Evolutionary conservation across 1,140 invertebrate genomes (phyloP), one percentile per base, ranked within the genome.

Genomic region (Ooceraea biroi): DNA sequence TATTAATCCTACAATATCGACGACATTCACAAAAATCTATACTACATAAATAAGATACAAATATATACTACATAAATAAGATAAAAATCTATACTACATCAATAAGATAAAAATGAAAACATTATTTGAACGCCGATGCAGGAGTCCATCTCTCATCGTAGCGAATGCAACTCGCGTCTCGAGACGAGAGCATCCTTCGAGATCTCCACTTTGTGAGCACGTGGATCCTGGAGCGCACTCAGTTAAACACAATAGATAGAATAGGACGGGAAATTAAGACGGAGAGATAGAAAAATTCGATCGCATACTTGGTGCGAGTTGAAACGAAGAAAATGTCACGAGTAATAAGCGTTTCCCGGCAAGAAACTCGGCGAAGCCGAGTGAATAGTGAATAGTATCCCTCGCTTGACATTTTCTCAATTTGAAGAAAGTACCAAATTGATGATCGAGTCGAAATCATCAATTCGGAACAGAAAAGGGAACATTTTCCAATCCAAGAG

Each of bases 91-190:
- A 66, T n/a, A 57, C 5, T 17, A 8, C 5, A 73, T 27, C 12
- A 22, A 27, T 12, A n/a, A n/a, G n/a, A 52, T 82, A 25, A 25
- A 36, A 72, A 55, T 2, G 4, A 36, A 57, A 78, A 57, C n/a
- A 55, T 3, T 17, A 36, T 3, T 72, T 17, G 22, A 50, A 44
- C 17, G 4, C 44, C 25, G 72, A 82, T 52, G 41, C 22, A 60
- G 68, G 12, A 27, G 19, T 48, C 68, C 17, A 41, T 48, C n/a
- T 58, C 14, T 27, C 17, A 11, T 50, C 1, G 8, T 44, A 4
- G 30, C 2, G 44, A 25, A 77, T 76, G 44, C 52, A 17, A 58
- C 87, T 88, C 69, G 84, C 48, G 80, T 89, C 84, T 71, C 36
- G 46, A 89, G 41, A 77, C 69, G 80, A 89, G 80, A 48, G 63